phyloP scores from a whole-genome alignment of 1,140 invertebrate species.

The Hypothenemus hampei region DNA sequence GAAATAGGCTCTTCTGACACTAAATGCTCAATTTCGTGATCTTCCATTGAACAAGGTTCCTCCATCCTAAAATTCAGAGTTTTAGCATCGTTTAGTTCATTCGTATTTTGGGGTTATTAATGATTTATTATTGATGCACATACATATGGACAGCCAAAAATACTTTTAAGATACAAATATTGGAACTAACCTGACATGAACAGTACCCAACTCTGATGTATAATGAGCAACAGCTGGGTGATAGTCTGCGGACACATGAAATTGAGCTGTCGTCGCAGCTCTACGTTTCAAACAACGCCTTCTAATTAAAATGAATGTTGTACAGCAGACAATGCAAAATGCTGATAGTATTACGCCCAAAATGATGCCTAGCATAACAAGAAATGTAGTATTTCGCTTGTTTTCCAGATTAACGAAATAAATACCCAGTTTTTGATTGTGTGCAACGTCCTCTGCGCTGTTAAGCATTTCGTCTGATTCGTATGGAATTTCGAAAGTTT shows the following conservation, averaged over 20 bases:
- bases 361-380: constrained; percentile 38
- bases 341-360: constrained; percentile 43
- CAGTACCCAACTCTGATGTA: constrained; percentile 27
- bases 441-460: constrained; percentile 32
- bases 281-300: constrained; percentile 40
- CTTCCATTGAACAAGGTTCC: constrained; percentile 30
- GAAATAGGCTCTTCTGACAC: constrained; percentile 34
- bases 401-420: neutral
- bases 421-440: constrained; percentile 46
- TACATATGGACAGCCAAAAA: too few relatives aligned
- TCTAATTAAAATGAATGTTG: constrained; percentile 40
- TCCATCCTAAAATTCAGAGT: constrained; percentile 22
- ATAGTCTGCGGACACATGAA: constrained; percentile 30
- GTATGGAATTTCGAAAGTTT: constrained; percentile 28
- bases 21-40: constrained; percentile 46
- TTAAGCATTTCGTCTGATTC: constrained; percentile 5
- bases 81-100: neutral
- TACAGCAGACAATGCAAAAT: constrained; percentile 42
- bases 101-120: too few relatives aligned
- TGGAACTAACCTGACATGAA: constrained; percentile 30
- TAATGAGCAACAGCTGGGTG: constrained; percentile 35
- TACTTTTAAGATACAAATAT: neutral
- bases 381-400: neutral
- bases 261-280: constrained; percentile 24
- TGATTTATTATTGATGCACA: too few relatives aligned